Evolutionary conservation across 2,797 vertebrate species (phyloP), one percentile per base, ranked within the genome.

Genomic region (Champsocephalus gunnari): DNA sequence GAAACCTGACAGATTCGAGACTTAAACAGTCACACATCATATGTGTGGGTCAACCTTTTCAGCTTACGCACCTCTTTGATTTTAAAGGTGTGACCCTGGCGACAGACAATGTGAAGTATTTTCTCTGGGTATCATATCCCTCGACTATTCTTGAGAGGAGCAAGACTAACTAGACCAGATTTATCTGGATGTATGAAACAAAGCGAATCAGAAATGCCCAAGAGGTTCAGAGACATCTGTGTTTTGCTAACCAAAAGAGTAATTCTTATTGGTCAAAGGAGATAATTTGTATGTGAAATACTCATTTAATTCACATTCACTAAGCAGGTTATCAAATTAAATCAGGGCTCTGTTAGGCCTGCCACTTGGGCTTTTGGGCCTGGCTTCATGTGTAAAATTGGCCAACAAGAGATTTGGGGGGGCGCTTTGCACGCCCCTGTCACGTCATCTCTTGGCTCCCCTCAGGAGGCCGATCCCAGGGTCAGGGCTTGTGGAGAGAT

Each of bases 291-390:
- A 92, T 91, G 85, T 94, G 95, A 96, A 97, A 97, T 98, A 97
- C 96, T 96, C 96, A 96, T 99, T 98, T 98, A 97, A 99, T 97
- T 96, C 97, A 94, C 96, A 97, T 97, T 97, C 96, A 96, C 96
- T 94, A 96, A 95, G 96, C 96, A 96, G 96, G 97, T 97, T 97
- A 98, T 98, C 97, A 97, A 98, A 98, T 99, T 96, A 98, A 98
- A 97, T 95, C 95, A 95, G 96, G 85, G 78, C 88, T 93, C 92
- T 94, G 93, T 98, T 97, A 97, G 96, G 96, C 96, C 96, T 95
- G 96, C 97, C 96, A 96, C 94, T 80, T 91, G 83, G 93, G 94
- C 96, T 95, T 97, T 99, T 98, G 96, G 94, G 91, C 89, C 41
- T 65, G 93, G 96, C 96, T 96, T 96, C 94, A 95, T 96, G 98